Base-by-base conservation (phyloP, 2,797 vertebrate species). In the Diplodus sargus region DNA sequence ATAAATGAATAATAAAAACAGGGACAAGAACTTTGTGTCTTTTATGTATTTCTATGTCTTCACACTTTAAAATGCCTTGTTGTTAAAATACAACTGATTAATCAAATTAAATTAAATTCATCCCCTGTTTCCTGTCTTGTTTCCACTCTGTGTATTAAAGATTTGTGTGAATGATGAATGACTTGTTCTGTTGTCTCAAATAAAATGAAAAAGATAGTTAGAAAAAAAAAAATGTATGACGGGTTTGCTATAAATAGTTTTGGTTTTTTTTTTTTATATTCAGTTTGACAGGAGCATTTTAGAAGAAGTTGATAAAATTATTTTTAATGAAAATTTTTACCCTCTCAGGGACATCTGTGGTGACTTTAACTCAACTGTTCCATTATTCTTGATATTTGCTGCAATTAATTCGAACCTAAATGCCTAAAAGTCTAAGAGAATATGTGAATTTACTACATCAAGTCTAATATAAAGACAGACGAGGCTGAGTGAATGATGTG, bases 261-360 rank as follows among this genome's bases (percentile, higher is more conserved):
- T 25, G 25, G n/a, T 25, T 25, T 25, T 47, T 30, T n/a, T 69
- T 8, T 34, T 7, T 63, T 42, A 12, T 47, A 43, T 63, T 15
- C 47, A 43, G 70, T 11, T 4, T 66, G 61, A 66, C 23, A n/a
- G 22, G 14, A 74, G 39, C 13, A 34, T 67, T 67, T 61, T 25
- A 63, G 53, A 66, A 15, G 11, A 43, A n/a, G 11, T 65, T 8
- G 28, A 68, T 43, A 6, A 54, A 30, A 42, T 63, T 17, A 34
- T 34, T 30, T n/a, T 15, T 17, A 39, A 48, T 45, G 45, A 14
- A 45, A 45, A 16, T 45, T 4, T 47, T 47, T 45, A 15, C 13
- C 15, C 5, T 51, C 20, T 15, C 11, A 23, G 25, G 0, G 12
- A 10, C 8, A 63, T 57, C 43, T 22, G 18, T 4, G 14, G 45